Base-by-base conservation (phyloP, 1,140 invertebrate species). In the Magallana angulata region DNA sequence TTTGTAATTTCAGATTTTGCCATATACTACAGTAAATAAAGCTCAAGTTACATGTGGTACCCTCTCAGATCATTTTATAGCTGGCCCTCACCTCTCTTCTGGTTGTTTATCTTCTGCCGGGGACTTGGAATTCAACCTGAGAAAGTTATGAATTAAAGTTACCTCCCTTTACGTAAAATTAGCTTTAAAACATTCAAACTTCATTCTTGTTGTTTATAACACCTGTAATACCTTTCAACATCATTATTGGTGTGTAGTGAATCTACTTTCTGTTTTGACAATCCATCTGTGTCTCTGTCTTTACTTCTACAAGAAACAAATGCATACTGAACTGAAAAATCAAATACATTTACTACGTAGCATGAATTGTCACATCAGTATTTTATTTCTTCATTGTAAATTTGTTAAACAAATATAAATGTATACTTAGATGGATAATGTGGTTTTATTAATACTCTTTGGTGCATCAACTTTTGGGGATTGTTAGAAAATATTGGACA, bases 61-160 rank as follows among this genome's bases (percentile, higher is more conserved):
- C 36, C 36, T 4, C 36, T 48, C 36, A 48, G 36, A 48, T 48
- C 36, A 48, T 48, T 24, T 24, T 76, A 9, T 48, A 30, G n/a
- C 56, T 82, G 12, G 18, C 12, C 7, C 6, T 3, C 57, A 82
- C 81, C 81, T 82, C 48, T 57, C 84, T 4, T 85, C 84, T 64
- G 12, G 36, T 36, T 24, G 30, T 4, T 71, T 64, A 9, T 84
- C 83, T n/a, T 84, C 1, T 7, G 3, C 36, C 5, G 68, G 68
- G 9, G 68, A 76, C 68, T 71, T 71, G 68, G 68, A 71, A 11
- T 36, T 24, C 36, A 30, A 76, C 68, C 68, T 76, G 24, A 48
- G 36, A 14, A 64, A 4, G 16, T 64, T 64, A 12, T 76, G 7
- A 9, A 12, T 30, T 7, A 11, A 7, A 30, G 68, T 76, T 30